phyloP scores from a whole-genome alignment of 2,113 vertebrate genomes.

The Euleptes europaea region DNA sequence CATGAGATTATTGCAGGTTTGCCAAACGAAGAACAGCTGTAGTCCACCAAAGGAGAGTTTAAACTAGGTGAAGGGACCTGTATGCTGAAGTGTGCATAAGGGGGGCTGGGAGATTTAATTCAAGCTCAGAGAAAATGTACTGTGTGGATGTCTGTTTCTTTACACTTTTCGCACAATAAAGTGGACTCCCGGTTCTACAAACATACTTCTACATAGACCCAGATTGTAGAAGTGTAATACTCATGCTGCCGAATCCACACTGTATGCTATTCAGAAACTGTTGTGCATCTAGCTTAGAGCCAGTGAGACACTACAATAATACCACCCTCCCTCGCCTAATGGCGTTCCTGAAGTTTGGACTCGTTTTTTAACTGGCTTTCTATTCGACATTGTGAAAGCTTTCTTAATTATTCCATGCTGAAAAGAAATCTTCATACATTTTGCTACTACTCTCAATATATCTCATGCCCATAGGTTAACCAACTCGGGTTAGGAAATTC shows the following conservation, averaged over 20 bases:
- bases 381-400: neutral
- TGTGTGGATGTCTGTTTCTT: slow-evolving; percentile 1
- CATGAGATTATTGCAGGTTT: slow-evolving; percentile 57
- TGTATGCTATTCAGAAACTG: neutral
- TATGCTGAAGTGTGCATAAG: slow-evolving; percentile 27
- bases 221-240: no score
- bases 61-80: slow-evolving; percentile 37
- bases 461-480: neutral
- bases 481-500: no score
- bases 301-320: neutral
- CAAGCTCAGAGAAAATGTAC: neutral
- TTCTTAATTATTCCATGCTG: neutral
- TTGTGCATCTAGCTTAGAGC: neutral
- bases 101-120: no score
- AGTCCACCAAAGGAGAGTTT: slow-evolving; percentile 39
- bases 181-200: neutral
- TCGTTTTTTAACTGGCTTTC: neutral
- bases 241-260: neutral
- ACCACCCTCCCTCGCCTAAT: neutral
- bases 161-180: slow-evolving; percentile 2
- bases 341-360: neutral
- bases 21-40: slow-evolving; percentile 44
- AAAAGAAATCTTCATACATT: neutral
- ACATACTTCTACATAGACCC: neutral
- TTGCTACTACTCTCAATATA: neutral